Evolutionary conservation across 1,140 invertebrate species (phyloP).

Genomic region (Apolygus lucorum): DNA sequence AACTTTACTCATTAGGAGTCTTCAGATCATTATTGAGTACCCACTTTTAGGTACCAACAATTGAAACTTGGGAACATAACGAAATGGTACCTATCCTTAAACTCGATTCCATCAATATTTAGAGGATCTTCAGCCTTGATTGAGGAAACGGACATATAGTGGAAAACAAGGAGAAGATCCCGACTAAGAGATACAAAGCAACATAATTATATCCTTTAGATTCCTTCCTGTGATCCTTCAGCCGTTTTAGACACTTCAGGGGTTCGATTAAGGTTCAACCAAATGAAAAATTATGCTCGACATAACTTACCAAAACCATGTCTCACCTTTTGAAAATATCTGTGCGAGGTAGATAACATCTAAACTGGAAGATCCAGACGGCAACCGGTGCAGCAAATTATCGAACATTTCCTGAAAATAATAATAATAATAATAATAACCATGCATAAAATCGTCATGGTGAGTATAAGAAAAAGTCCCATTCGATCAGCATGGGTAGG

Average conservation of each 20-base stretch:
- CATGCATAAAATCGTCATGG: too few species aligned
- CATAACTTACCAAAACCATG: too few species aligned
- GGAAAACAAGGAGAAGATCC: background rate
- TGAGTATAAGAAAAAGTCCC: background rate
- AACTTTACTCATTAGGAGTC: too few species aligned
- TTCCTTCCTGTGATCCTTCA: background rate
- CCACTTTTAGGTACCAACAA: too few species aligned
- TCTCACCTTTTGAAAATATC: background rate
- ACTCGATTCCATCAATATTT: too few species aligned
- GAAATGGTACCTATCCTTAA: too few species aligned
- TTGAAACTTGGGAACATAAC: too few species aligned
- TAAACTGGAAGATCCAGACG: background rate
- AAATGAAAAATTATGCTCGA: too few species aligned
- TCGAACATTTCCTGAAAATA: background rate
- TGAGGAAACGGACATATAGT: constrained; percentile 43
- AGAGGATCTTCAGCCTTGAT: too few species aligned
- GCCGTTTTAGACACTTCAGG: background rate
- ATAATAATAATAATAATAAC: background rate
- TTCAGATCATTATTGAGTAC: too few species aligned
- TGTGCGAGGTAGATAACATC: background rate
- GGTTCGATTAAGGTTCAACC: too few species aligned
- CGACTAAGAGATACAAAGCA: background rate
- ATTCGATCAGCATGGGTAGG: background rate
- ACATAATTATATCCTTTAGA: background rate
- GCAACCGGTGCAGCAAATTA: background rate